phyloP scores from a whole-genome alignment of 2,113 vertebrate genomes.

The Hippotragus niger region DNA sequence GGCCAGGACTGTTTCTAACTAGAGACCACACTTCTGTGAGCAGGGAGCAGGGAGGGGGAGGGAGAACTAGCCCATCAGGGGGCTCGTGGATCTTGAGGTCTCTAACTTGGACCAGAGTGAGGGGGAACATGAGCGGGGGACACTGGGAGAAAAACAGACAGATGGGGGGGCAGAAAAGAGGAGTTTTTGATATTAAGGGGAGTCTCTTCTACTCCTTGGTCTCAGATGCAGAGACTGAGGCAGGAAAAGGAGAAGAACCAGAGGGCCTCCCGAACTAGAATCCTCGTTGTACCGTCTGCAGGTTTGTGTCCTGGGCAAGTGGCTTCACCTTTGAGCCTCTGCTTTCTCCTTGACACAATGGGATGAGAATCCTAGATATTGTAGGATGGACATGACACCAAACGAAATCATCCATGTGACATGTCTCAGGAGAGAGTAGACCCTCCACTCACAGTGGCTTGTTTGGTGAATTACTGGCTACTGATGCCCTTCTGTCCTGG shows the following conservation, averaged over 20 bases:
- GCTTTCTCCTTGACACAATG: not conserved
- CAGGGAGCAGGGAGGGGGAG: not conserved
- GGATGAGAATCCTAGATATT: not conserved
- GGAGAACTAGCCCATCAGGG: not conserved
- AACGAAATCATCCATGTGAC: not conserved
- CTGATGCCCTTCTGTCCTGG: not conserved
- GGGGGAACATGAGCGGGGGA: not conserved
- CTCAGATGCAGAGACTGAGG: not conserved
- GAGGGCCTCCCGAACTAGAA: not conserved
- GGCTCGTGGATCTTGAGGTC: not conserved
- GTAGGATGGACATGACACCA: not conserved
- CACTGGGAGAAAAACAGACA: not conserved
- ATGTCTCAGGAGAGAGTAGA: not conserved
- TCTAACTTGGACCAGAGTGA: not conserved
- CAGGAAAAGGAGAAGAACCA: not conserved
- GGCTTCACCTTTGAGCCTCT: not conserved
- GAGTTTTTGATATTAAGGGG: not conserved
- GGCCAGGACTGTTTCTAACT: not conserved
- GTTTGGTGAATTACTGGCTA: not conserved
- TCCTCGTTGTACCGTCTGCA: rapidly evolving
- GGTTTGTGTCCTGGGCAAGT: not conserved
- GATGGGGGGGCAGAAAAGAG: not conserved
- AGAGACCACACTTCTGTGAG: not conserved
- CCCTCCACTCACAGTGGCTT: not conserved
- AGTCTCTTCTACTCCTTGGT: not conserved